phyloP scores from a whole-genome alignment of 2,113 vertebrate genomes.

The Excalfactoria chinensis region DNA sequence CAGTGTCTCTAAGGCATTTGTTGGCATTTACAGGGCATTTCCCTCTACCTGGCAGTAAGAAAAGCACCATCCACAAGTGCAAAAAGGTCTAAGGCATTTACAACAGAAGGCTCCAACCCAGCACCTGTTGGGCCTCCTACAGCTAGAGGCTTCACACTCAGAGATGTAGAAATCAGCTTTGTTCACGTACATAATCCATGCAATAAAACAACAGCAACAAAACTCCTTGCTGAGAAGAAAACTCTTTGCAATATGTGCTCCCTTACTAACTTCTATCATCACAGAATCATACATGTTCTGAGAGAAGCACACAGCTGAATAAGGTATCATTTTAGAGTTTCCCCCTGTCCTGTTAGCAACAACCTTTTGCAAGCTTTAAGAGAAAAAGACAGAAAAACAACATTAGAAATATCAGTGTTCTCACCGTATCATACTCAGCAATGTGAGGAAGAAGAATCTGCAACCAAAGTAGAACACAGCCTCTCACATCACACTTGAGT shows the following conservation, averaged over 20 bases:
- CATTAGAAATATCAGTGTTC: background rate
- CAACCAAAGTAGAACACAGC: background rate
- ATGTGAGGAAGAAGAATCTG: rapidly evolving
- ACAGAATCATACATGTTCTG: background rate
- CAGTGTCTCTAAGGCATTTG: background rate
- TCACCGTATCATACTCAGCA: background rate
- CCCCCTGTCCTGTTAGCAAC: background rate
- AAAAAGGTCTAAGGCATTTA: background rate
- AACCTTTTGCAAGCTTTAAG: background rate
- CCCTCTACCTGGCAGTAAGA: background rate
- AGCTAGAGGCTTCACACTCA: background rate
- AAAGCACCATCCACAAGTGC: background rate
- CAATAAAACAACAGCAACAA: background rate
- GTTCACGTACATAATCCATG: background rate
- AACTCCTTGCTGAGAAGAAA: background rate
- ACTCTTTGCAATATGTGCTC: background rate
- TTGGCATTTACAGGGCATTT: background rate
- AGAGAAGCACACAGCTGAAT: background rate
- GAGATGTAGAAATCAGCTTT: background rate
- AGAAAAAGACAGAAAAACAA: background rate
- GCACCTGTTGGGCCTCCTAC: background rate
- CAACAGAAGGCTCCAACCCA: background rate
- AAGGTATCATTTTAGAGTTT: background rate
- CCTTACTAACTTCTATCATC: background rate
- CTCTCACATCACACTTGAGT: background rate